Evolutionary conservation across 2,888 invertebrate species (phyloP), one percentile per base, ranked within the genome.

Genomic region (Platycheirus rosarum): DNA sequence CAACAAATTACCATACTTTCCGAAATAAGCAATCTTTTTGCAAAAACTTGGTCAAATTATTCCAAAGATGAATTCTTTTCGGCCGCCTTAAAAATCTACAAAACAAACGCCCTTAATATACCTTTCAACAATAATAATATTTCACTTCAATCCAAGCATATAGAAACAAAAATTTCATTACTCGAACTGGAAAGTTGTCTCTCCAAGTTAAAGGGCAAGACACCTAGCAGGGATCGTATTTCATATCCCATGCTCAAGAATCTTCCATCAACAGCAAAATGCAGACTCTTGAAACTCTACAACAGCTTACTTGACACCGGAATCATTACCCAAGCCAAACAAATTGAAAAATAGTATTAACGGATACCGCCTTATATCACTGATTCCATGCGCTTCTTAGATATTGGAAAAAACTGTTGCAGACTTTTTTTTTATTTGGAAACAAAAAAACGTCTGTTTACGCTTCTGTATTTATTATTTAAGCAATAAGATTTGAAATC

Each of bases 331-430:
- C n/a, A 35, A 35, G 16, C 16, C 42, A 8, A 42, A 7, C 16
- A 42, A 42, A 42, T 8, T 8, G 16, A 42, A 6, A 16, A 42
- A 42, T 16, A 42, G 7, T 42, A 42, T 16, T 2, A 42, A 42
- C 42, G 42, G 23, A 23, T 48, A 48, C 2, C 48, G 48, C 5
- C 23, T 23, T n/a, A 48, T 48, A 23, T 48, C 48, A 13, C 48
- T 23, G 6, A 48, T 48, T n/a, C n/a, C n/a, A n/a, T n/a, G n/a
- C n/a, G n/a, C n/a, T n/a, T n/a, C n/a, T n/a, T n/a, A n/a, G n/a
- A 13, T 48, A 48, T 26, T 26, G 13, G 48, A 48, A 26, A 48
- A 48, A 48, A 48, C 26, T 26, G 26, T 48, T 13, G 48, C 48
- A 48, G 46, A 48, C 23, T 48, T 2, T 13, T 23, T 20, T 48